A percentile compares a stretch with the other conserved stretches of the same genome.
These are phyloP conservation scores for Acanthosepion pharaonis DNA, from an alignment of 2,888 invertebrate species.

Conservation along the genomic window DNA sequence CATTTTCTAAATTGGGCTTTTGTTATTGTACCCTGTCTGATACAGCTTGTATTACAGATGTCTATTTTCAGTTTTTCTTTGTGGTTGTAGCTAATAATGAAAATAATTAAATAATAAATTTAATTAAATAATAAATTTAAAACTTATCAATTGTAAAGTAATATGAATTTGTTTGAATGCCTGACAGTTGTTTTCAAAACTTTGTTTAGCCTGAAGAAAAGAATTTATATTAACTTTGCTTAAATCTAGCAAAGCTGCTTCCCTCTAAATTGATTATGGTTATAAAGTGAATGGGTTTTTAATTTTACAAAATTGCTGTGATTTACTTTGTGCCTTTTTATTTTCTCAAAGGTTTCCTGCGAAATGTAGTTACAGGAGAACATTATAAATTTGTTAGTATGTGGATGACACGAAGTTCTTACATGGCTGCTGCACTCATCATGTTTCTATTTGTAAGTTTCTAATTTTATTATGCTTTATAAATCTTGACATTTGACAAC, in stretches of 20 bases:
- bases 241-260: too few species aligned
- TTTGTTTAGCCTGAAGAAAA: too few species aligned
- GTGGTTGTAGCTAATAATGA: too few species aligned
- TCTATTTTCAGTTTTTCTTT: too few species aligned
- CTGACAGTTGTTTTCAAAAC: too few species aligned
- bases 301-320: not conserved
- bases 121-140: too few species aligned
- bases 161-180: too few species aligned
- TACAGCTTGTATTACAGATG: not conserved
- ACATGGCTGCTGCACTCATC: constrained; percentile 94
- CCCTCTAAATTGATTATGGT: too few species aligned
- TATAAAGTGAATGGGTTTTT: not conserved
- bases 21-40: not conserved
- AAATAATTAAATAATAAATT: too few species aligned
- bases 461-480: not conserved
- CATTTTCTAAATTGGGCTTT: not conserved
- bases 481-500: not conserved
- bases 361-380: constrained; percentile 97
- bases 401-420: constrained; percentile 95
- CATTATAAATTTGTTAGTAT: constrained; percentile 98
- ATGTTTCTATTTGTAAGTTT: constrained; percentile 98
- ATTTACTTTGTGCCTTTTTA: not conserved
- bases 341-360: constrained; percentile 72
- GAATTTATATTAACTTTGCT: too few species aligned
- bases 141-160: too few species aligned